Conservation (phyloP, 2,888 invertebrate genomes). For the Ophraella communa region DNA sequence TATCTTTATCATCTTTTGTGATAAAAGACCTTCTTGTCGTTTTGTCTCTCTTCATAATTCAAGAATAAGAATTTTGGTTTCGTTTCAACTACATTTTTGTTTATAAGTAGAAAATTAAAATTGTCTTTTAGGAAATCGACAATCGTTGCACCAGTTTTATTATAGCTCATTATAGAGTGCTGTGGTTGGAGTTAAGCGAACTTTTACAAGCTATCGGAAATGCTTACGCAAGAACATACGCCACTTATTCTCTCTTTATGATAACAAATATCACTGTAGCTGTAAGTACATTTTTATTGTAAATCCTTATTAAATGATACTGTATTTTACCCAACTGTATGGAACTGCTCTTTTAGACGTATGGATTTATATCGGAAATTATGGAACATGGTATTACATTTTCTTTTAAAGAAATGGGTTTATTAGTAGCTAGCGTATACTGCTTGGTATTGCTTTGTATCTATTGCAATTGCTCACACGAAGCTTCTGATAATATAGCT, state of each 20-base stretch:
- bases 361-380: constrained; percentile 72
- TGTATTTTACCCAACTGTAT: neutral
- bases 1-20: too few species aligned
- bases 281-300: too few species aligned
- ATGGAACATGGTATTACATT: constrained; percentile 71
- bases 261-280: constrained; percentile 73
- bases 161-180: constrained; percentile 67
- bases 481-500: constrained; percentile 69
- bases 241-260: constrained; percentile 72
- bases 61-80: too few species aligned
- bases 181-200: constrained; percentile 73
- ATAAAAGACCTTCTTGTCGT: too few species aligned
- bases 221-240: constrained; percentile 72
- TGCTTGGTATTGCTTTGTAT: constrained; percentile 68
- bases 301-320: too few species aligned
- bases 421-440: constrained; percentile 69
- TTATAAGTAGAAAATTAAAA: too few species aligned
- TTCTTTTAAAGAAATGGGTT: constrained; percentile 72
- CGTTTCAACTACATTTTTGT: too few species aligned
- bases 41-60: too few species aligned
- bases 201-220: constrained; percentile 70
- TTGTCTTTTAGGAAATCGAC: constrained; percentile 63
- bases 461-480: constrained; percentile 73
- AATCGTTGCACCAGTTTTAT: constrained; percentile 64
- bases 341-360: constrained; percentile 55